Evolutionary conservation across 2,888 invertebrate genomes (phyloP).

Genomic region (Amiota mariae): DNA sequence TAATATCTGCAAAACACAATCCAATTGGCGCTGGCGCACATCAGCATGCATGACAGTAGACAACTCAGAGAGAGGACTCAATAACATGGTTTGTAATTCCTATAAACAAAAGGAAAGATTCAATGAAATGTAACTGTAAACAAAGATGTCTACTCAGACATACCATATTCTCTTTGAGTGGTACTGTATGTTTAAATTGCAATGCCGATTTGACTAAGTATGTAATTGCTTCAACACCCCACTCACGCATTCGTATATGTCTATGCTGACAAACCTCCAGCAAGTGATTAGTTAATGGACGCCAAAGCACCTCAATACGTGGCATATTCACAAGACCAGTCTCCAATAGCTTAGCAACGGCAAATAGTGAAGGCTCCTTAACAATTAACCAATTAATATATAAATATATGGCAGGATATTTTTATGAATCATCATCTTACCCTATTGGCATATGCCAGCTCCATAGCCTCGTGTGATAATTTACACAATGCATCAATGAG

Average conservation of each 20-base stretch:
- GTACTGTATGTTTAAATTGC: constrained; percentile 87
- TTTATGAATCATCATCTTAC: constrained; percentile 77
- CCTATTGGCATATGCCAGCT: constrained; percentile 94
- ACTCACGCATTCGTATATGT: constrained; percentile 94
- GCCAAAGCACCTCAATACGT: constrained; percentile 94
- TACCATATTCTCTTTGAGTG: constrained; percentile 88
- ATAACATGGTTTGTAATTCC: constrained; percentile 88
- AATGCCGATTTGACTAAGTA: constrained; percentile 93
- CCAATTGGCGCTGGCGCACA: constrained; percentile 94
- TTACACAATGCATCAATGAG: constrained; percentile 97
- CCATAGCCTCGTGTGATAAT: constrained; percentile 97
- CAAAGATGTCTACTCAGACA: constrained; percentile 13
- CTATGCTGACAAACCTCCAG: constrained; percentile 97
- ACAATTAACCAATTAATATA: too few relatives aligned
- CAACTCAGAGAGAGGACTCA: constrained; percentile 93
- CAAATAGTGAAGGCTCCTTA: constrained; percentile 95
- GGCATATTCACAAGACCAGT: constrained; percentile 95
- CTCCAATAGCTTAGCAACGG: constrained; percentile 98
- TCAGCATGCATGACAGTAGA: constrained; percentile 93
- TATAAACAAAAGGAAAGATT: constrained; percentile 52
- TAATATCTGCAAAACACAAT: constrained; percentile 93
- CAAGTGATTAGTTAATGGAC: constrained; percentile 95
- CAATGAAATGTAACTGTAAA: not conserved
- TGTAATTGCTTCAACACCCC: constrained; percentile 98
- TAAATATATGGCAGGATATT: too few relatives aligned